Base-by-base conservation (phyloP, 1,140 invertebrate species). In the Procambarus virginalis region DNA sequence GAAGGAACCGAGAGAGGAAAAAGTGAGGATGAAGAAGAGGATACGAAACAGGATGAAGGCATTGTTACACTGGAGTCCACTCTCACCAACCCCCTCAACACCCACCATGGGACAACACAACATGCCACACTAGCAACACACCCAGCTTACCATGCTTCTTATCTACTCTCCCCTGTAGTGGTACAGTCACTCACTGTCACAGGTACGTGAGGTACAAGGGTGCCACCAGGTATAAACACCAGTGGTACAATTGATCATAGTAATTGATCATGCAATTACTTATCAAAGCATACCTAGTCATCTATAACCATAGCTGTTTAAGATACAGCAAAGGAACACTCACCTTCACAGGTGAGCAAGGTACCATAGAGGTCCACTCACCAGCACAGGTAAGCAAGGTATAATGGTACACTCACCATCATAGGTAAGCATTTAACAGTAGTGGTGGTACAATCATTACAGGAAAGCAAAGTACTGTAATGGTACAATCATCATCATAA, bases 71-170 rank as follows among this genome's bases (percentile, higher is more conserved):
- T 34, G 5, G 22, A 8, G n/a, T 34, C 10, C n/a, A 34, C n/a
- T 34, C 68, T 34, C 22, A 73, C n/a, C 4, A 55, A 3, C 51
- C 12, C 8, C 51, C 51, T 34, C 68, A 73, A n/a, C n/a, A 73
- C 20, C 60, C 20, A 73, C 34, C 34, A 1, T 34, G 34, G 34
- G 0, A 34, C 51, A 51, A 48, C n/a, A 46, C 82, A 84, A 17
- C 1, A 2, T 2, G 0, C 73, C 49, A 77, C 84, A 77, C 73
- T 34, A 46, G 34, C 73, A 49, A 86, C 75, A 86, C 84, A 77
- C 75, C 45, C 73, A 76, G 84, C 84, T 78, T 78, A 76, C 75
- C 73, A 14, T 60, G 84, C 84, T 34, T 76, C 84, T 86, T 58
- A 75, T 75, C 84, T 48, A 76, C 84, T 46, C 64, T 55, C 12